phyloP scores from a whole-genome alignment of 2,113 vertebrate genomes.

The Rostratula benghalensis region DNA sequence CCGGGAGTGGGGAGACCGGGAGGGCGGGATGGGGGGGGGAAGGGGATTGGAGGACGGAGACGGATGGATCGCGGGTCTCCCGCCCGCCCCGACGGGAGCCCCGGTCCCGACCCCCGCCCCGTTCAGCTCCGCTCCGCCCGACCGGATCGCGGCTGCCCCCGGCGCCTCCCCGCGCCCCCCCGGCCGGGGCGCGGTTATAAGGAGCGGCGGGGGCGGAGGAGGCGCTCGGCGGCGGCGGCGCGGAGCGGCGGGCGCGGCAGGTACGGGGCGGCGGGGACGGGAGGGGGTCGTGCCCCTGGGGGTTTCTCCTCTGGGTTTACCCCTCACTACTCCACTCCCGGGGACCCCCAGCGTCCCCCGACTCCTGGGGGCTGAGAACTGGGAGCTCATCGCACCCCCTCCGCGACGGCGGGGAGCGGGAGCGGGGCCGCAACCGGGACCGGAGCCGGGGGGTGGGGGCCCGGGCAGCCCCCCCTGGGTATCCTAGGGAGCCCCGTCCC shows the following conservation, averaged over 20 bases:
- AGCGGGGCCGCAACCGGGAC: background rate
- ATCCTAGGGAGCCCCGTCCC: background rate
- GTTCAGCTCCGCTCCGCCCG: background rate
- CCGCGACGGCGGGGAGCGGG: background rate
- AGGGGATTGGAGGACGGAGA: too few species aligned
- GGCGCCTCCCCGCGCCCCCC: too few species aligned
- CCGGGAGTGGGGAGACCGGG: too few species aligned
- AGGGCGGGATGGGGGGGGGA: too few species aligned
- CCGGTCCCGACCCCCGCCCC: background rate
- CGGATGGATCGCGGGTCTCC: background rate
- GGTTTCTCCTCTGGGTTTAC: too few species aligned
- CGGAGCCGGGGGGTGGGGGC: fast-evolving
- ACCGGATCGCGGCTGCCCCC: background rate
- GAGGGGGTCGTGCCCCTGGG: too few species aligned
- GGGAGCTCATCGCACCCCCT: background rate
- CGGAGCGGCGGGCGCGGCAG: too few species aligned
- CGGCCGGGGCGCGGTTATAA: too few species aligned
- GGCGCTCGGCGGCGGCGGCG: too few species aligned
- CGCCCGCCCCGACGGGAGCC: background rate
- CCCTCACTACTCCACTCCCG: fast-evolving
- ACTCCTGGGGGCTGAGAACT: background rate
- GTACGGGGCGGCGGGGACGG: too few species aligned
- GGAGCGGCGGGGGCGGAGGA: too few species aligned
- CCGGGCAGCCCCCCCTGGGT: too few species aligned
- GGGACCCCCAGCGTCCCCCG: background rate